Base-by-base conservation (phyloP, 2,797 vertebrate species). In the Gymnoscopelus braueri region DNA sequence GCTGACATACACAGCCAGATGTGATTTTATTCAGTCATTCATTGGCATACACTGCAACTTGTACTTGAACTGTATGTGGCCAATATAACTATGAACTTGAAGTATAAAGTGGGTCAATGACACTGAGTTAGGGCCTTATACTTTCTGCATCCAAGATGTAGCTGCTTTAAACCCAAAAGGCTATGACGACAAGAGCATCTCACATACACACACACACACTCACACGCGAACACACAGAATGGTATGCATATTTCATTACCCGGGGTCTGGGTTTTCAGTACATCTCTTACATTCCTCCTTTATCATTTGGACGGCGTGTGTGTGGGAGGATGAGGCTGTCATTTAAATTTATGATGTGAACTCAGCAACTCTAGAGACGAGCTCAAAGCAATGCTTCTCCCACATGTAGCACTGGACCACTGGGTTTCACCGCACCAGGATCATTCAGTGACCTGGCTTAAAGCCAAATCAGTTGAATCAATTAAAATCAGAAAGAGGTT, bases 31-130 rank as follows among this genome's bases (percentile, higher is more conserved):
- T 8, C 5, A 5, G 35, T 39, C 35, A 39, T 39, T 39, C 35
- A 39, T 39, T 32, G 32, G 39, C 6, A 39, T 39, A 39, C 39
- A 39, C 39, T 39, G 39, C 1, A 39, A 39, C 39, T 9, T 39
- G 39, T 39, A 39, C 39, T 39, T 9, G 39, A 39, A 39, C 39
- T 54, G 59, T 60, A 68, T 77, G 54, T 61, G 62, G 47, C 13
- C 12, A 14, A 51, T 51, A 51, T 1, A 63, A 67, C 26, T 63
- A 59, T 19, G 35, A 66, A 58, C 57, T 44, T 9, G 7, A 44
- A 8, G 5, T 9, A 44, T 44, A 7, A 44, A 44, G 39, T 23
- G 52, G 71, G 71, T 80, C 76, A 82, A 35, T 69, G 81, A 78
- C 77, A 79, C 65, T 2, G 63, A 69, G 71, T 75, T 68, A 76